phyloP scores from a whole-genome alignment of 2,888 invertebrate genomes.

The Pachydiplax longipennis region DNA sequence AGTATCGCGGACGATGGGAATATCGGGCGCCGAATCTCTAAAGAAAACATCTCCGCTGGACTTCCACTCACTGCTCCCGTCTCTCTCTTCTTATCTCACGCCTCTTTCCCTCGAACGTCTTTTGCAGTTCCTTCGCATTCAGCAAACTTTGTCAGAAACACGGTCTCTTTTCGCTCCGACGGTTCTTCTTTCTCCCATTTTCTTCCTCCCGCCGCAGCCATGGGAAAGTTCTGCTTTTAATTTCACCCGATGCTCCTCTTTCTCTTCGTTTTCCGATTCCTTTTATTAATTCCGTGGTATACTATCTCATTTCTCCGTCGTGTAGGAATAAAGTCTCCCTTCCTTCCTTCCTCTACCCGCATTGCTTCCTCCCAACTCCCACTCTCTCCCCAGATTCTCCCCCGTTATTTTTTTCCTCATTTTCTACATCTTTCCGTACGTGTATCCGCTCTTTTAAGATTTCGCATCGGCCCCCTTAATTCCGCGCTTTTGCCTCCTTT shows the following conservation, averaged over 20 bases:
- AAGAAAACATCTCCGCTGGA: not conserved
- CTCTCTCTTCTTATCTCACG: not conserved
- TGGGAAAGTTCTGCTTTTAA: not conserved
- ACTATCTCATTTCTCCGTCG: not conserved
- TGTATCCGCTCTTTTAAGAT: not conserved
- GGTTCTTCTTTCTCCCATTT: not conserved
- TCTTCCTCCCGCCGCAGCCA: not conserved
- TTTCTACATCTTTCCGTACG: not conserved
- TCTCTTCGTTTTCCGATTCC: not conserved
- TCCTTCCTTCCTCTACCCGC: not conserved
- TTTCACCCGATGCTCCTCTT: not conserved
- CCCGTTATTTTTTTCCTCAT: not conserved
- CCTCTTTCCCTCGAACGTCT: not conserved
- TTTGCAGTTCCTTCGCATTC: not conserved
- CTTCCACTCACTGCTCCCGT: not conserved
- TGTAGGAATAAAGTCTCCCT: not conserved
- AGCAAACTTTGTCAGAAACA: not conserved
- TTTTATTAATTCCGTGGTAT: not conserved
- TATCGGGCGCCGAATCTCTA: not conserved
- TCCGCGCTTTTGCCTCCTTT: not conserved
- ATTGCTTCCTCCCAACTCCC: not conserved
- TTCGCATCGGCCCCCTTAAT: not conserved
- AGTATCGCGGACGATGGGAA: not conserved
- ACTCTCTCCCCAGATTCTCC: not conserved
- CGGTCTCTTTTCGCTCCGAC: not conserved